These are phyloP conservation scores for Tachysurus vachellii DNA, from an alignment of 2,113 vertebrate genomes.

Conservation along the genomic window DNA sequence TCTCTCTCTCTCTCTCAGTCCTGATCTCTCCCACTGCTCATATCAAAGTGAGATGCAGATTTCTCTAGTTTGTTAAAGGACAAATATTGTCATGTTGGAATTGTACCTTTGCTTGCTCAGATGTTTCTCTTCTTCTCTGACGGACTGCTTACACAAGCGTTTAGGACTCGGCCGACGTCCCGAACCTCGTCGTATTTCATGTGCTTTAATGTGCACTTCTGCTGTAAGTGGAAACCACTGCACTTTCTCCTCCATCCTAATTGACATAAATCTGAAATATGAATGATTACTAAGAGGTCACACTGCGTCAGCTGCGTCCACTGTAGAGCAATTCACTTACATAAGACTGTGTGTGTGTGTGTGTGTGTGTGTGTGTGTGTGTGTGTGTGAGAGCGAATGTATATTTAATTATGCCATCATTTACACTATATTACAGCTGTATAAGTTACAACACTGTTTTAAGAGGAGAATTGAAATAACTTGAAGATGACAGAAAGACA, in stretches of 20 bases:
- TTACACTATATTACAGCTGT: too few species aligned
- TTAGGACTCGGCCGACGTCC: neutral
- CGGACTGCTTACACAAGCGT: neutral
- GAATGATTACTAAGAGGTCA: neutral
- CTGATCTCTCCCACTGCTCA: neutral
- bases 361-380: neutral
- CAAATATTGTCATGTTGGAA: neutral
- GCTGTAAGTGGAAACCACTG: neutral
- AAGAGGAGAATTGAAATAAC: too few species aligned
- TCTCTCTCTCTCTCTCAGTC: too few species aligned
- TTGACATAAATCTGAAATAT: constrained; percentile 12
- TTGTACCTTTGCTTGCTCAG: constrained; percentile 5
- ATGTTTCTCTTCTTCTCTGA: neutral
- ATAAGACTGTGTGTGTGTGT: neutral
- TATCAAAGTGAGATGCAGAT: neutral
- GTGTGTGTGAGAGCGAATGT: neutral
- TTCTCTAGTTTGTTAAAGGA: neutral
- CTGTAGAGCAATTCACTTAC: neutral
- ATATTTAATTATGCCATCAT: too few species aligned
- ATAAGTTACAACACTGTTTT: too few species aligned
- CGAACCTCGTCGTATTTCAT: neutral
- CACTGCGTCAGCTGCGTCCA: neutral
- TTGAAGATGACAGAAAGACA: too few species aligned
- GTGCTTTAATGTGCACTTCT: neutral
- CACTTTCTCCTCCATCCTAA: neutral